A percentile compares a stretch with the other conserved stretches of the same genome.
phyloP scores from a whole-genome alignment of 2,113 vertebrate genomes.

The Candoia aspera region DNA sequence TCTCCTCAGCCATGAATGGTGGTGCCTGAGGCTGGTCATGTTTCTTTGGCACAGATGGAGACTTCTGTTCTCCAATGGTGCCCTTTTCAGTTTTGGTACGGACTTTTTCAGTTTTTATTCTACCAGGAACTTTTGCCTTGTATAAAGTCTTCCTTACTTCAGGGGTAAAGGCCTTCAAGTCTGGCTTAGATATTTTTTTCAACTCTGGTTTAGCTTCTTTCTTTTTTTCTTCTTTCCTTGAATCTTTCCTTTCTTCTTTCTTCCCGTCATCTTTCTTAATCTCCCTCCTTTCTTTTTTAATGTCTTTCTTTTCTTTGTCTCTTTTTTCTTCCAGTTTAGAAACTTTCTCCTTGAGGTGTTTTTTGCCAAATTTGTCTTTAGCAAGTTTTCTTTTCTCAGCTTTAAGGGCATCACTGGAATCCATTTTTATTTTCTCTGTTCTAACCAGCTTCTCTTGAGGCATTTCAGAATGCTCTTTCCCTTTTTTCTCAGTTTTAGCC shows the following conservation, averaged over 20 bases:
- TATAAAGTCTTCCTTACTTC: conserved; percentile 94
- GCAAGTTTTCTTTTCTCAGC: conserved; percentile 89
- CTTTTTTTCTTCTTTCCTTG: conserved; percentile 91
- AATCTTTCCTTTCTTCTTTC: conserved; percentile 92
- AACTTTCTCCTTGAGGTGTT: conserved; percentile 88
- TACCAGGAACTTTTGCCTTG: conserved; percentile 89
- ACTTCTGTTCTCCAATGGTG: neutral
- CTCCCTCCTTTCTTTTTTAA: conserved; percentile 87
- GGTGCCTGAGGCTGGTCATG: conserved; percentile 48
- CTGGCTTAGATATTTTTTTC: conserved; percentile 90
- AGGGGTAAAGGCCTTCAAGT: conserved; percentile 92
- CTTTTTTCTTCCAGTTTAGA: conserved; percentile 95
- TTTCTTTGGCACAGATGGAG: conserved; percentile 63
- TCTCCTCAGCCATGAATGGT: conserved; percentile 74
- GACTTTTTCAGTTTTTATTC: conserved; percentile 84
- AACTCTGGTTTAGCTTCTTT: conserved; percentile 87
- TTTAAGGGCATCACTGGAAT: conserved; percentile 77
- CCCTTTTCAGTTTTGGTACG: conserved; percentile 80
- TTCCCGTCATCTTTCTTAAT: conserved; percentile 87
- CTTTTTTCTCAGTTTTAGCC: conserved; percentile 85
- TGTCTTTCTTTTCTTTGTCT: conserved; percentile 96
- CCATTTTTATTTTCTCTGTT: conserved; percentile 77
- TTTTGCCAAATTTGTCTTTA: conserved; percentile 89
- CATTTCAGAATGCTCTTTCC: conserved; percentile 81
- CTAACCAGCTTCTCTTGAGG: conserved; percentile 81